These are phyloP conservation scores for Cecidostiba fungosa DNA, from an alignment of 2,888 invertebrate species.

Conservation along the genomic window DNA sequence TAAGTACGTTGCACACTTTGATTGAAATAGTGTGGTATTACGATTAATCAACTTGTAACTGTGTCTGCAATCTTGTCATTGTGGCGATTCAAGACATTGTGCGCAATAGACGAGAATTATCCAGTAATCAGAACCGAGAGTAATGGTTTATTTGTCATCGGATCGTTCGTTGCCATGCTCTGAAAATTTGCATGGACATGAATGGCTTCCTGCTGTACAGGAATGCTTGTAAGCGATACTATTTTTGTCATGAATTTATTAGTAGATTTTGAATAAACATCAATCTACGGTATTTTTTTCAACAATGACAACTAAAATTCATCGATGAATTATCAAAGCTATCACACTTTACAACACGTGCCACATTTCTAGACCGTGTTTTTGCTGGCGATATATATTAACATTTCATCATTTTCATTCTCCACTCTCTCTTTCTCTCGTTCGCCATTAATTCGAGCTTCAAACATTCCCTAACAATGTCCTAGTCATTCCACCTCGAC, in stretches of 20 bases:
- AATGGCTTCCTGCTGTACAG: constrained; percentile 5
- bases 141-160: not conserved
- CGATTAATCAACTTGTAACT: constrained; percentile 41
- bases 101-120: constrained; percentile 21
- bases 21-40: constrained; percentile 35
- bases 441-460: constrained; percentile 19
- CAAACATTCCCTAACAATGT: constrained; percentile 4
- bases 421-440: not conserved
- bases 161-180: not conserved
- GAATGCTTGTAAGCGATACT: not conserved
- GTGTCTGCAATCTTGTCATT: constrained; percentile 51
- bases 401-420: constrained; percentile 4
- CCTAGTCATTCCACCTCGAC: constrained; percentile 26
- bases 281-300: too few species aligned
- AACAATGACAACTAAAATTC: too few species aligned
- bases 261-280: too few species aligned
- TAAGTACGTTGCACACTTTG: constrained; percentile 5
- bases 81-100: not conserved
- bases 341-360: not conserved
- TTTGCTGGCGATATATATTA: constrained; percentile 14
- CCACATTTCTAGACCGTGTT: not conserved
- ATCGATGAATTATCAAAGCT: not conserved
- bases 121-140: not conserved
- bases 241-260: not conserved
- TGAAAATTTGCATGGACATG: constrained; percentile 3